These are phyloP conservation scores for Sclerurus mexicanus DNA, from an alignment of 2,113 vertebrate genomes.

Conservation along the genomic window DNA sequence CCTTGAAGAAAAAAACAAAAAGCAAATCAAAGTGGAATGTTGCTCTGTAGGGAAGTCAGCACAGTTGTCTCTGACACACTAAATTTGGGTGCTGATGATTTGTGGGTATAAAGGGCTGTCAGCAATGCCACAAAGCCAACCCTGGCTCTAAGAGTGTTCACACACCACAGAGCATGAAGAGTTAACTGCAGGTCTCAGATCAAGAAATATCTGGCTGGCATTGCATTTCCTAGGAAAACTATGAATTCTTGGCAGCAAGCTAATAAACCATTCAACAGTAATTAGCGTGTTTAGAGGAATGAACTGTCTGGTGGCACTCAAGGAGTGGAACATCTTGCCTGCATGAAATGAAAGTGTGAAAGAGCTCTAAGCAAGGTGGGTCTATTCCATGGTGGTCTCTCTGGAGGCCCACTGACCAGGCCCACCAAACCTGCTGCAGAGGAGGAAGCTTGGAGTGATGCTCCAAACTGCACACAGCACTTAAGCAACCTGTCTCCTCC, in stretches of 20 bases:
- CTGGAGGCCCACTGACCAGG: background rate
- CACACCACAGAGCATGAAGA: background rate
- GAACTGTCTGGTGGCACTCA: background rate
- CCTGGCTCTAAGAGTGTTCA: background rate
- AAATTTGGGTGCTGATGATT: background rate
- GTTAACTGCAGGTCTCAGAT: background rate
- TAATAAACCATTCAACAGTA: slow-evolving; percentile 31
- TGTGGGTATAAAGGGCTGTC: background rate
- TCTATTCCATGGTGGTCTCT: background rate
- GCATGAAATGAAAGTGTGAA: background rate
- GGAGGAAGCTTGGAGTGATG: background rate
- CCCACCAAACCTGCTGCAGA: background rate
- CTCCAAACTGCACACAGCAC: background rate
- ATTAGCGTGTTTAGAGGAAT: slow-evolving; percentile 28
- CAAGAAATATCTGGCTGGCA: background rate
- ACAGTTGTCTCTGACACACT: background rate
- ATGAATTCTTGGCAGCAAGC: slow-evolving; percentile 3
- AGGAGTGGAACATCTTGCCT: background rate
- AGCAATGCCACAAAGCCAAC: background rate
- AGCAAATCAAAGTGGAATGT: background rate
- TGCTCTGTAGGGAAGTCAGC: background rate
- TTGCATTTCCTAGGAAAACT: background rate
- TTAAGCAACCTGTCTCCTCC: background rate
- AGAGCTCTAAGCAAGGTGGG: background rate
- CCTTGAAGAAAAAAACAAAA: background rate